Base-by-base conservation (phyloP, 37 sponge, comb jelly and placozoan genomes). In the Spongilla lacustris region DNA sequence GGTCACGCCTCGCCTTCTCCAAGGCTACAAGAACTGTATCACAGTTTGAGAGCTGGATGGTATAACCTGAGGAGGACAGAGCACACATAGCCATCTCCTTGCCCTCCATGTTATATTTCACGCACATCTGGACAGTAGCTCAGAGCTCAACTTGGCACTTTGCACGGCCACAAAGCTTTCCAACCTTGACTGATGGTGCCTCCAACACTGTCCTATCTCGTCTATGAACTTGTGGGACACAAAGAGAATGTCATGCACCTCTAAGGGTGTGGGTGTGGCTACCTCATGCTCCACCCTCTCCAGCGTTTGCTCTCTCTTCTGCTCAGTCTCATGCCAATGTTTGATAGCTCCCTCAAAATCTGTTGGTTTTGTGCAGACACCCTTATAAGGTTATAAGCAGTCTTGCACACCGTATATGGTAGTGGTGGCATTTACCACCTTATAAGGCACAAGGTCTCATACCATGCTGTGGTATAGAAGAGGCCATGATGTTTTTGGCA, bases 251-350 rank as follows among this genome's bases (percentile, higher is more conserved):
- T 14, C 58, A 58, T 58, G 41, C 41, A 41, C 41, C 41, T 6
- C 6, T 3, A 17, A 1, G 12, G 1, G 19, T 10, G 58, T 58
- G 58, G 58, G 58, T 58, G 58, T 6, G 19, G 58, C 21, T 58
- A 58, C 58, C 58, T 58, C 58, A 58, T 58, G 58, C 58, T 58
- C 58, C 58, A 58, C 58, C 58, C 58, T 58, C 58, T 58, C 58
- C 19, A 58, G 58, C 0, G 21, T 14, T 1, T 58, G 58, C 58
- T 58, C 58, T 17, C 58, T 58, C 58, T 58, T 58, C 58, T 58
- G 58, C 11, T 58, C 58, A 13, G 19, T 58, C 21, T 58, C 58
- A 17, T 58, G 58, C 58, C 58, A 58, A 1, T 58, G 58, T 10
- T 14, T 8, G 12, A 58, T 58, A 17, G 58, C 58, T 58, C 58